phyloP scores from a whole-genome alignment of 1,140 invertebrate genomes.

The Oedothorax gibbosus region DNA sequence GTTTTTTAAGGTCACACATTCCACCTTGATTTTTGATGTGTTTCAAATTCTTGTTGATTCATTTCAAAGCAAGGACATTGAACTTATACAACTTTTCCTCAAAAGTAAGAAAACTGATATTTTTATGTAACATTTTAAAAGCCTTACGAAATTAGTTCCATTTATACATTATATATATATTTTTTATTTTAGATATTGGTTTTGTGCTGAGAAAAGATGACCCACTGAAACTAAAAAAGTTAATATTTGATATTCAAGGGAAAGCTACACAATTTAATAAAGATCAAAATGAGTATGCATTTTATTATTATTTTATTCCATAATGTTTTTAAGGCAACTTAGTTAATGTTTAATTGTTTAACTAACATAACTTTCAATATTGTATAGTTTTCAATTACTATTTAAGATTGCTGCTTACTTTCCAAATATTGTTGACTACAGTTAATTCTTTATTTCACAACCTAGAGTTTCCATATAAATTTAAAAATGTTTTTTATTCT shows the following conservation, averaged over 20 bases:
- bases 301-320: background rate
- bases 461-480: background rate
- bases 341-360: background rate
- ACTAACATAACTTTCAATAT: too few relatives aligned
- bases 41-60: conserved; percentile 74
- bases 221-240: conserved; percentile 82
- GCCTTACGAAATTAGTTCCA: background rate
- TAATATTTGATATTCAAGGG: conserved; percentile 83
- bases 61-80: conserved; percentile 85
- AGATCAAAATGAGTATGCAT: conserved; percentile 59
- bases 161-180: background rate
- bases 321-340: background rate
- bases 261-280: conserved; percentile 71
- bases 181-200: conserved; percentile 72
- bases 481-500: conserved; percentile 17
- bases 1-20: conserved; percentile 72
- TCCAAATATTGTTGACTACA: background rate
- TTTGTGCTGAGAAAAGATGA: conserved; percentile 90
- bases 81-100: conserved; percentile 84
- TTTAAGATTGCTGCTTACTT: too few relatives aligned
- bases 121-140: background rate
- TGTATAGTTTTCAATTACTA: too few relatives aligned
- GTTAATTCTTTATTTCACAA: background rate
- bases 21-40: conserved; percentile 81
- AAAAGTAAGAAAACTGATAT: conserved; percentile 72